Evolutionary conservation across 1,140 invertebrate species (phyloP), one percentile per base, ranked within the genome.

Genomic region (Ostrea denselamellosa): DNA sequence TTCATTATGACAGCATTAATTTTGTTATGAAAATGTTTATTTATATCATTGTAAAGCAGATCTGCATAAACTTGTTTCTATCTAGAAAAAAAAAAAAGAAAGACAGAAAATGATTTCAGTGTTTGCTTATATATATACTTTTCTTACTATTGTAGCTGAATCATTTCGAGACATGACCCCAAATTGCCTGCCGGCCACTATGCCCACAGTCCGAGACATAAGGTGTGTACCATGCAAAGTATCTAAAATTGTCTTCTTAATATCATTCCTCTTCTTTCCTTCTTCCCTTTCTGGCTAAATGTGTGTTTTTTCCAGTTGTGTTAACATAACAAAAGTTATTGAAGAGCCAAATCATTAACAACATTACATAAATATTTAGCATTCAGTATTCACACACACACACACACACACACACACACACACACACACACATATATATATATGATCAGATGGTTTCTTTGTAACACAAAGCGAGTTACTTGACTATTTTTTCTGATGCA

Each of bases 161-260:
- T 54, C 87, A 9, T 88, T 88, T 44, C 71, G 62, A 71, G 87
- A 88, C 51, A 85, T 88, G 51, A 56, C 87, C 22, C 87, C 87
- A 8, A 58, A 19, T 8, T 34, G 68, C 25, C 83, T 88, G 34
- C 87, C 87, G 44, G 58, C 83, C 65, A 77, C 87, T 2, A 77
- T 88, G 52, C 83, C 83, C 10, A 51, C 83, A 54, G 53, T 82
- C 22, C 81, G 83, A 65, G 87, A 88, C 28, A 85, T 88, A 53
- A 88, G 87, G 87, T 88, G 34, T 83, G 82, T 83, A 53, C 71
- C 19, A 9, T 34, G 10, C 44, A 5, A 28, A 34, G 17, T 81
- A 51, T 12, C 10, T 28, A 81, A 34, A 22, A 81, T 14, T 81
- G 25, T 4, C n/a, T 44, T 81, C 3, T 19, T 22, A 34, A 81